Percentiles rank a stretch among this genome's conserved stretches.
Conservation (phyloP, 2,797 vertebrate genomes). For the Poecile montanus region DNA sequence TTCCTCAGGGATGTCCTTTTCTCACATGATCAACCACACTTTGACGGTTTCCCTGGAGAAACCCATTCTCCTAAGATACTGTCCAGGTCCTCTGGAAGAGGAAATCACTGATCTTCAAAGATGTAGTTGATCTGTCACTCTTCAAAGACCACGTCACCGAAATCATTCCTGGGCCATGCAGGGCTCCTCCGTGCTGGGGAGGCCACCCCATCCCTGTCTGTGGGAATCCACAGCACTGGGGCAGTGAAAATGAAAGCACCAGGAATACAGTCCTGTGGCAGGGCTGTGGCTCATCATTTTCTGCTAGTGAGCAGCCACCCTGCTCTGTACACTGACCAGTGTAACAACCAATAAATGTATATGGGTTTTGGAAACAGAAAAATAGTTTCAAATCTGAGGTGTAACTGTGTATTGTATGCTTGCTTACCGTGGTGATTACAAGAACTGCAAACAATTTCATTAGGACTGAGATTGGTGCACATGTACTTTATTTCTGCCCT, state of each 20-base stretch:
- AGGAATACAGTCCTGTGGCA: rapidly evolving
- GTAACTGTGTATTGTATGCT: background rate
- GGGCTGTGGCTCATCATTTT: background rate
- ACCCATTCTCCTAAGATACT: background rate
- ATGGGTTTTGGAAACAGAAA: background rate
- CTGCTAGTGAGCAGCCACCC: background rate
- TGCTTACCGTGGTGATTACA: rapidly evolving
- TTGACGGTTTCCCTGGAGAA: background rate
- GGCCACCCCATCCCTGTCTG: no score
- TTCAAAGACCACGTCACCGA: background rate
- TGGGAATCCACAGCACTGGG: background rate
- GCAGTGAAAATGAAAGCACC: background rate
- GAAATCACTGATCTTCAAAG: background rate
- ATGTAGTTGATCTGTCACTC: background rate
- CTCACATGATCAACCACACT: background rate
- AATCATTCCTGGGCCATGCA: background rate
- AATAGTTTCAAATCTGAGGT: background rate
- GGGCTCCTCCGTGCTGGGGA: background rate
- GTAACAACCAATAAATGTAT: background rate
- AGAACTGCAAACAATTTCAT: background rate
- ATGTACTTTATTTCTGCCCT: background rate
- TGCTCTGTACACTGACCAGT: background rate
- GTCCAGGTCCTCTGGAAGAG: background rate
- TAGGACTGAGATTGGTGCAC: background rate
- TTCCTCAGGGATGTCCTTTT: background rate